phyloP scores from a whole-genome alignment of 2,113 vertebrate species.

The Anas platyrhynchos region DNA sequence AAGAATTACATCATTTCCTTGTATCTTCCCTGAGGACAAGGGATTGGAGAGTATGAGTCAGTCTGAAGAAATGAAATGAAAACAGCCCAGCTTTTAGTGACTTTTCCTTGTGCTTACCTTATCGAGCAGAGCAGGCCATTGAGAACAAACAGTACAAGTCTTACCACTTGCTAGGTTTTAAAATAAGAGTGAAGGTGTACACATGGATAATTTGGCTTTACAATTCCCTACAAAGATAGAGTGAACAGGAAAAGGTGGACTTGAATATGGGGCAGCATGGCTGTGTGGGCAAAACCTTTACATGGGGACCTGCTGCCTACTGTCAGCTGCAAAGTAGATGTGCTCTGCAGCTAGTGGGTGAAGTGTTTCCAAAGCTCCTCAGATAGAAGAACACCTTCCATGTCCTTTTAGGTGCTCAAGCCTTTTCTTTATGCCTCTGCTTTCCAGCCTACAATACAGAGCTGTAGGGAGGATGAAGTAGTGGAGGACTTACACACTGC shows the following conservation, averaged over 20 bases:
- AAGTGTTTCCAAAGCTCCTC: neutral
- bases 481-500: neutral
- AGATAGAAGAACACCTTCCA: fast-evolving
- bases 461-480: neutral
- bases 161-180: neutral
- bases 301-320: neutral
- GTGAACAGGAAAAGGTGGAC: neutral
- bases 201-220: neutral
- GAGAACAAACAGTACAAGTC: neutral
- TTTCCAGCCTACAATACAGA: neutral
- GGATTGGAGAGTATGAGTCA: conserved; percentile 77
- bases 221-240: neutral
- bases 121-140: neutral
- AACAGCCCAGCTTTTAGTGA: conserved; percentile 66
- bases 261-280: neutral
- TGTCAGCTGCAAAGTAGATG: neutral
- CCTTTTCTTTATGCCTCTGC: neutral
- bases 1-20: conserved; percentile 78
- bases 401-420: neutral
- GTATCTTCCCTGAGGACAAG: conserved; percentile 76
- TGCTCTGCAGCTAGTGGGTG: neutral
- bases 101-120: conserved; percentile 63
- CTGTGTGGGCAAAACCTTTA: neutral
- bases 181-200: neutral
- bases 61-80: conserved; percentile 71